Conservation (phyloP, 2,797 vertebrate genomes). For the Sphenopsis melanotis region DNA sequence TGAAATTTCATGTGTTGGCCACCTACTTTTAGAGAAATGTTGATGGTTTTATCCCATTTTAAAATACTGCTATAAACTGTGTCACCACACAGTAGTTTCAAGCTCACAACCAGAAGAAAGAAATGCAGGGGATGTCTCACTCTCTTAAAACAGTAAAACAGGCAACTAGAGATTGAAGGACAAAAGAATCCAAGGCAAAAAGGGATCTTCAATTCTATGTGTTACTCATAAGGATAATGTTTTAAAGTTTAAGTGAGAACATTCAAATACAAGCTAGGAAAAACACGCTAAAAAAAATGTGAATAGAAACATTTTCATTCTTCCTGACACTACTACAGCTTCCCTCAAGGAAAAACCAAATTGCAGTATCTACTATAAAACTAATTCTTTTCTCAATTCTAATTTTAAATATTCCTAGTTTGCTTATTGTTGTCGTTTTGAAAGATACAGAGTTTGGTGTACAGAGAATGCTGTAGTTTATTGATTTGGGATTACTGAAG, state of each 20-base stretch:
- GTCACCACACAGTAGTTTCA: neutral
- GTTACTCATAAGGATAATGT: neutral
- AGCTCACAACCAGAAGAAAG: neutral
- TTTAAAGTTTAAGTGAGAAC: neutral
- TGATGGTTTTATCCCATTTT: neutral
- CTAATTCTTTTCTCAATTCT: neutral
- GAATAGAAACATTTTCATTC: neutral
- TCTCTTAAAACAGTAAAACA: neutral
- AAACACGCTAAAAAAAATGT: neutral
- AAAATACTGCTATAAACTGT: neutral
- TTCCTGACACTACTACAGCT: neutral
- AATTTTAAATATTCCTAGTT: neutral
- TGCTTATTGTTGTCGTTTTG: neutral
- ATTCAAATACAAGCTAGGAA: neutral
- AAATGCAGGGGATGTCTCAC: neutral
- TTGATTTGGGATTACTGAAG: neutral
- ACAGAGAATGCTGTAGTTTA: neutral
- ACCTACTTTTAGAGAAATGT: neutral
- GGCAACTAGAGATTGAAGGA: neutral
- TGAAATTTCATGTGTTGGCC: slow-evolving; percentile 22
- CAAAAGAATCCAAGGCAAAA: neutral
- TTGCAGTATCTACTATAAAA: neutral
- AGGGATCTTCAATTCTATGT: neutral
- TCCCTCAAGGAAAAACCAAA: neutral
- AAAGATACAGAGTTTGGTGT: neutral